These are phyloP conservation scores for Lepidotrigona ventralis DNA, from an alignment of 1,140 invertebrate genomes.

Conservation along the genomic window DNA sequence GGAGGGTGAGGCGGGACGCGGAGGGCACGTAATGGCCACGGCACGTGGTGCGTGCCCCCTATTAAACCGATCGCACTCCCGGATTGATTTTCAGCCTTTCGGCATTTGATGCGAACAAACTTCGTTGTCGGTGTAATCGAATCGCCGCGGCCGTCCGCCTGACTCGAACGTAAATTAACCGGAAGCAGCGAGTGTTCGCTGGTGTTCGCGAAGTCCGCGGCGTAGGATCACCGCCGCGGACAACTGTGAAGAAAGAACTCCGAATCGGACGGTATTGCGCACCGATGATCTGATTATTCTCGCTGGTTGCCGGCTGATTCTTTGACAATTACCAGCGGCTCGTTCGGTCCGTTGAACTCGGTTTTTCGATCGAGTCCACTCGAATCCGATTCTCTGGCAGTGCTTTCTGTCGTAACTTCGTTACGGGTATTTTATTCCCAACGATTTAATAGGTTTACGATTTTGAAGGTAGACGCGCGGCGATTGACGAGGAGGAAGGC, in stretches of 20 bases:
- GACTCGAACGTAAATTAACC: constrained; percentile 77
- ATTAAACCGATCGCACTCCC: constrained; percentile 70
- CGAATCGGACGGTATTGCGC: background rate
- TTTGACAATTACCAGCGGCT: constrained; percentile 55
- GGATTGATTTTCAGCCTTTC: constrained; percentile 75
- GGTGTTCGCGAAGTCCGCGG: constrained; percentile 52
- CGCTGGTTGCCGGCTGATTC: constrained; percentile 63
- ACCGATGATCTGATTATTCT: constrained; percentile 69
- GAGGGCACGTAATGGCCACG: constrained; percentile 63
- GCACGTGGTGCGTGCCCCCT: constrained; percentile 67
- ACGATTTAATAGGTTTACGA: background rate
- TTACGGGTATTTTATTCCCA: constrained; percentile 3
- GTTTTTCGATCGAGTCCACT: constrained; percentile 32
- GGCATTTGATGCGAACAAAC: constrained; percentile 75
- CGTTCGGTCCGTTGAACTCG: constrained; percentile 37
- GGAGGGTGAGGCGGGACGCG: constrained; percentile 17
- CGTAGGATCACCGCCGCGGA: constrained; percentile 37
- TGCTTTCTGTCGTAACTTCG: constrained; percentile 40
- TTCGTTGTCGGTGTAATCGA: constrained; percentile 76
- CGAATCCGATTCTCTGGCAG: constrained; percentile 44
- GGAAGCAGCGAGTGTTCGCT: constrained; percentile 56
- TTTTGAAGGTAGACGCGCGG: background rate
- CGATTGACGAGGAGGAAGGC: background rate
- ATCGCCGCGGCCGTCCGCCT: constrained; percentile 73
- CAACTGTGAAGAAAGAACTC: background rate